Evolutionary conservation across 2,113 vertebrate genomes (phyloP), one percentile per base, ranked within the genome.

Genomic region (Chelonoidis abingdonii): DNA sequence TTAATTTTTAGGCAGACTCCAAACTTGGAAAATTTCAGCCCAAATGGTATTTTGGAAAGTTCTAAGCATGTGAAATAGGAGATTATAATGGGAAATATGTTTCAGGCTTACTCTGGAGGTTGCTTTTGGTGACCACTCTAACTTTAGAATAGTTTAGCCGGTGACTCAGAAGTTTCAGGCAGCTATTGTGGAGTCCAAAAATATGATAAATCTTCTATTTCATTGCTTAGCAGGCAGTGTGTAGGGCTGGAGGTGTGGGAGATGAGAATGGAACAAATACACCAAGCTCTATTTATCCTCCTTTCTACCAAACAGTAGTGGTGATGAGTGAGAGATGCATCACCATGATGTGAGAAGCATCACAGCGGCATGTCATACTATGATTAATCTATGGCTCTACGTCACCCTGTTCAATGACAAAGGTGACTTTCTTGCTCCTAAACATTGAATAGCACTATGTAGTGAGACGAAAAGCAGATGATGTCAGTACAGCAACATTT

Each of bases 401-500:
- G 69, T 80, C 86, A 90, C 47, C 83, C 91, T 81, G 50, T 93
- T 89, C 94, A 65, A 10, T 21, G n/a, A 29, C 31, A 27, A 44
- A 97, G 96, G 91, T 95, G 95, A 88, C 94, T 95, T 94, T 92
- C 89, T 10, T 93, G 93, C 80, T 89, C 72, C 72, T 59, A 93
- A 91, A 94, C 91, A 96, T 93, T 94, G 93, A 86, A 85, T 56
- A 29, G 44, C 75, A 57, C 69, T 38, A 0, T 93, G 69, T 79
- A 91, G 78, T 92, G 90, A 90, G 88, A 93, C 62, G 90, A 92
- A 94, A 95, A 96, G 88, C 93, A 96, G 79, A 93, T 96, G 95
- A 93, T 94, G 92, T 94, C 84, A 94, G 87, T 92, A 86, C 78
- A 89, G 85, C 93, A 95, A 91, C 95, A 95, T 91, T 96, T 96